Base-by-base conservation (phyloP, 92 coral and sea anemone species). In the Phymanthus crucifer region DNA sequence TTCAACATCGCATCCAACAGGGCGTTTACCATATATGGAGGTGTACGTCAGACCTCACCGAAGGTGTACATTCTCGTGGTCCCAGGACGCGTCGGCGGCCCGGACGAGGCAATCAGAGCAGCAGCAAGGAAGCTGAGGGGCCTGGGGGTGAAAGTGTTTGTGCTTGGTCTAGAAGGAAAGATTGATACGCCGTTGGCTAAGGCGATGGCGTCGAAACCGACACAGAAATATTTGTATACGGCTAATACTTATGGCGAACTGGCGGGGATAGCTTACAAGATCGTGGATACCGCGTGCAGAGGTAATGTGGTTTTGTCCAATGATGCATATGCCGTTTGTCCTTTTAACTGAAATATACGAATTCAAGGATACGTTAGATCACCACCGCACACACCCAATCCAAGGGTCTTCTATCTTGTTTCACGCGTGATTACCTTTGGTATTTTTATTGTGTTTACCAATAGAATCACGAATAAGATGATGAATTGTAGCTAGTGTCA, bases 11-110 rank as follows among this genome's bases (percentile, higher is more conserved):
- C 98, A 23, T 70, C 83, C 3, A 79, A 79, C 72, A 71, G 72
- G 32, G 74, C 92, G 4, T 94, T 94, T 72, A 91, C 94, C 65
- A 89, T 94, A 31, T 90, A 71, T 84, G 98, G 98, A 13, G 98
- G 98, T 16, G 92, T 93, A 14, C 75, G 98, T 57, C 94, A 91
- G 77, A 70, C 86, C 7, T 71, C 79, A 7, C 97, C 94, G 11
- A 94, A 94, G 75, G 86, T 83, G 61, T 87, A 92, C 70, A 40
- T 94, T 16, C 78, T 94, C 27, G 32, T 94, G 33, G 94, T 87
- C 17, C 94, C 94, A 36, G 87, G 79, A 1, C 71, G 86, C 27
- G 77, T 88, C 1, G 26, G 78, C 12, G 24, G 54, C 73, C 21
- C 61, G 27, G 87, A 61, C 29, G 83, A 83, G 32, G 83, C 81